phyloP scores from a whole-genome alignment of 2,113 vertebrate species.

The Pollachius pollachius region DNA sequence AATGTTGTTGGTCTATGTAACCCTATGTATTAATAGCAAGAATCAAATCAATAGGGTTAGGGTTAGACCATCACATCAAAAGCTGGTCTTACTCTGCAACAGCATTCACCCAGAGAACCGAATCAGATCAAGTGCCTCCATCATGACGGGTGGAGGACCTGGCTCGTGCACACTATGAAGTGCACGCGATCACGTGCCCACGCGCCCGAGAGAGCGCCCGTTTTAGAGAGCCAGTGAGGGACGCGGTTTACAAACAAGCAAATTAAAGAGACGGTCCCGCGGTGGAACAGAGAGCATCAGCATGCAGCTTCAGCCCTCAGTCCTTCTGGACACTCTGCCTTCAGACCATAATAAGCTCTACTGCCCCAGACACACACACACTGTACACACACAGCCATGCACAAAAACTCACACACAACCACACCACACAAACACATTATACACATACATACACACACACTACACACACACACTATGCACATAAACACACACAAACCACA shows the following conservation, averaged over 20 bases:
- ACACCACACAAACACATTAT: too few relatives aligned
- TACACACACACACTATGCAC: neutral
- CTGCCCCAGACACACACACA: neutral
- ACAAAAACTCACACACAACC: neutral
- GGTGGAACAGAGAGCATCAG: constrained; percentile 33
- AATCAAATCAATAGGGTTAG: too few relatives aligned
- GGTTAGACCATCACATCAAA: too few relatives aligned
- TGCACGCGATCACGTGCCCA: too few relatives aligned
- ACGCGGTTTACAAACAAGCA: constrained; percentile 42
- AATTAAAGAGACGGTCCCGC: constrained; percentile 49
- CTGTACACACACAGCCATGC: constrained; percentile 13
- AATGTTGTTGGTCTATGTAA: too few relatives aligned
- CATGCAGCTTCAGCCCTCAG: constrained; percentile 43
- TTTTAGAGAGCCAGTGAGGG: neutral
- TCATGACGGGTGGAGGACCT: too few relatives aligned
- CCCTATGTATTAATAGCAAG: too few relatives aligned
- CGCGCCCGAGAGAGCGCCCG: too few relatives aligned
- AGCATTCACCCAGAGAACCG: too few relatives aligned
- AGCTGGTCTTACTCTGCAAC: too few relatives aligned
- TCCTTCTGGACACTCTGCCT: constrained; percentile 42
- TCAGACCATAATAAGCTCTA: constrained; percentile 42
- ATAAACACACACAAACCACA: constrained; percentile 11
- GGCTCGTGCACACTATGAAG: too few relatives aligned
- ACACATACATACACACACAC: neutral
- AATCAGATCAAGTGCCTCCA: too few relatives aligned